Percentiles rank a stretch among this genome's conserved stretches.
Evolutionary conservation across 2,113 vertebrate species (phyloP).

Genomic region (Syrrhaptes paradoxus): DNA sequence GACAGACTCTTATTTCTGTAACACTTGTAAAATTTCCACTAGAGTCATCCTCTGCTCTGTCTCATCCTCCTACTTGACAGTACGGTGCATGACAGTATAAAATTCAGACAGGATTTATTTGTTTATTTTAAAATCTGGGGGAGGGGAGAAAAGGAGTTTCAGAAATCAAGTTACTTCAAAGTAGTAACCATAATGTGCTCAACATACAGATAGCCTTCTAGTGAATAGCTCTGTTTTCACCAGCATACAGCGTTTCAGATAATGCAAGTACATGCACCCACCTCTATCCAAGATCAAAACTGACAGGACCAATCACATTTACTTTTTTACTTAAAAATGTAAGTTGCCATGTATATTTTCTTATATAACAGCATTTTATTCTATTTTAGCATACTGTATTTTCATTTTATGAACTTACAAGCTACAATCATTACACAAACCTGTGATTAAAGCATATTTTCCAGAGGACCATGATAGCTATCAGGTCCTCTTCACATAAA

Average conservation of each 20-base stretch:
- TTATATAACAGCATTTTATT: neutral
- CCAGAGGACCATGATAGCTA: neutral
- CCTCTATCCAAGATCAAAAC: neutral
- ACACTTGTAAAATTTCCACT: constrained; percentile 27
- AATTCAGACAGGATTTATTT: neutral
- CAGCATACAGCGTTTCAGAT: neutral
- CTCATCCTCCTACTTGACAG: neutral
- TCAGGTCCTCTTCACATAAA: neutral
- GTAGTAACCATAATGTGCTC: neutral
- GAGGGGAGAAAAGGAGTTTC: neutral
- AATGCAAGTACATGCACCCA: neutral
- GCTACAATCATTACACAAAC: neutral
- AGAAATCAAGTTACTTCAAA: neutral
- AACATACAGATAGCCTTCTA: neutral
- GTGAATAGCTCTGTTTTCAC: neutral
- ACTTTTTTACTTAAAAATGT: neutral
- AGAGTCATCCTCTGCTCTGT: neutral
- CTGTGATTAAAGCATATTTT: constrained; percentile 36
- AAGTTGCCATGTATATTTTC: neutral
- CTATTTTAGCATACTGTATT: neutral
- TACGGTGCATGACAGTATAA: neutral
- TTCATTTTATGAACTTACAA: constrained; percentile 9
- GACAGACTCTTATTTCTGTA: constrained; percentile 10
- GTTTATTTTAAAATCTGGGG: neutral
- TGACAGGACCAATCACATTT: neutral